These are phyloP conservation scores for Rhodinocichla rosea DNA, from an alignment of 2,113 vertebrate species.

Conservation along the genomic window DNA sequence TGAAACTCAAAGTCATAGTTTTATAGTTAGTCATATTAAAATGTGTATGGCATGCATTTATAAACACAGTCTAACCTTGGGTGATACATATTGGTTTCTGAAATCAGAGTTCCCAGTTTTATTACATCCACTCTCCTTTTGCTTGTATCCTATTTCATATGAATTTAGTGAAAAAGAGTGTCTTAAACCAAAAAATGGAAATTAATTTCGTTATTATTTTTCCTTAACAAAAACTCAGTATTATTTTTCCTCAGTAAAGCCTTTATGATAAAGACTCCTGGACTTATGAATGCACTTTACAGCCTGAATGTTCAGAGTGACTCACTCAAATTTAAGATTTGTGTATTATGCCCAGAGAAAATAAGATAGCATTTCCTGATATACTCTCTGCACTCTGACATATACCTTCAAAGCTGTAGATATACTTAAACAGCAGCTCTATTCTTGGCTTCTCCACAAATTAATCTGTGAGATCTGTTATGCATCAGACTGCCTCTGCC, in stretches of 20 bases:
- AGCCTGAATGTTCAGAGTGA: background rate
- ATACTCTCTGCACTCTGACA: background rate
- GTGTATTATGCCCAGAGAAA: background rate
- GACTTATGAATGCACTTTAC: background rate
- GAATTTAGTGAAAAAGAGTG: background rate
- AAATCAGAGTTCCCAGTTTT: background rate
- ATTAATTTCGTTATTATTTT: background rate
- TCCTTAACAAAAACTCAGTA: background rate
- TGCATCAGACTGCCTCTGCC: background rate
- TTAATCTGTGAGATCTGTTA: background rate
- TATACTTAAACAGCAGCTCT: background rate
- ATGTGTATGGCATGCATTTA: background rate
- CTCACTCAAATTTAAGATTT: background rate
- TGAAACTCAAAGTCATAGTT: background rate
- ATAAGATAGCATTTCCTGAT: background rate
- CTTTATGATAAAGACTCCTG: background rate
- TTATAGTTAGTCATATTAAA: background rate
- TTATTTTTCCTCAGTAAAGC: background rate
- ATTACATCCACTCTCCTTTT: background rate
- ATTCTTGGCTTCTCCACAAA: background rate
- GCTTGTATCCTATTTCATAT: background rate
- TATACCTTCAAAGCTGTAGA: background rate
- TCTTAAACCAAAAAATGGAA: background rate
- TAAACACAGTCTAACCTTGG: background rate
- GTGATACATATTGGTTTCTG: background rate